Evolutionary conservation across 2,113 vertebrate species (phyloP).

Genomic region (human): GRCh38 chr2:59298501-59299000

Average conservation of each 20-base stretch:
- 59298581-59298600: neutral
- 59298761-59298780: neutral
- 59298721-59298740: neutral
- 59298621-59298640: neutral
- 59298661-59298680: neutral
- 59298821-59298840: neutral
- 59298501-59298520: neutral
- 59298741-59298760: neutral
- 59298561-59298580: neutral
- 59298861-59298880: neutral
- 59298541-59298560: neutral
- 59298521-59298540: neutral
- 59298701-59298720: neutral
- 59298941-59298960: constrained; percentile 1
- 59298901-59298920: neutral
- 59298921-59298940: neutral
- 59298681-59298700: neutral
- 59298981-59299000: neutral
- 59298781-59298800: neutral
- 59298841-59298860: neutral
- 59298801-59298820: too few species aligned
- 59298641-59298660: neutral
- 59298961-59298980: neutral
- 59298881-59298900: neutral
- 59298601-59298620: neutral